These are phyloP conservation scores for Anolis apletophallus DNA, from an alignment of 2,797 vertebrate genomes.

Conservation along the genomic window DNA sequence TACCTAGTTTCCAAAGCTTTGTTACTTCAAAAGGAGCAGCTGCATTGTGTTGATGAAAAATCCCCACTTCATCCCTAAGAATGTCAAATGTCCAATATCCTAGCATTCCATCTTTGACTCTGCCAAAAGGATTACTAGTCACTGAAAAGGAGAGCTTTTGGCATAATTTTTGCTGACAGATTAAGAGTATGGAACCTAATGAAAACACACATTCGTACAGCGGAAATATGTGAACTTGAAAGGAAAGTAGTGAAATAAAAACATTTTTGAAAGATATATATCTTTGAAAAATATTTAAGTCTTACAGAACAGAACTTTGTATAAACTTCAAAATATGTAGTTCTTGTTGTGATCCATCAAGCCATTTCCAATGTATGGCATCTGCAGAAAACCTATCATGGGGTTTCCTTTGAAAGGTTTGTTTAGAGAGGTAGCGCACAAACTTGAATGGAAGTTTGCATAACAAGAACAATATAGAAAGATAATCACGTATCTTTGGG, in stretches of 20 bases:
- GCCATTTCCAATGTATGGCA: no score
- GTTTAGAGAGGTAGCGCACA: no score
- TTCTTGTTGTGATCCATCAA: no score
- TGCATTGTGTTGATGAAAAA: background rate
- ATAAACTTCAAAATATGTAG: background rate
- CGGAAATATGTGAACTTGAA: conserved; percentile 5
- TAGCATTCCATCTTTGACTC: conserved; percentile 39
- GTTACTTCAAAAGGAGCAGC: conserved; percentile 13
- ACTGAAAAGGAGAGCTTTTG: conserved; percentile 39
- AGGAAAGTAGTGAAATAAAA: background rate
- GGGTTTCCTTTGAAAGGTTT: no score
- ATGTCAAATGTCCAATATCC: conserved; percentile 51
- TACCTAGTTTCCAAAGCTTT: background rate
- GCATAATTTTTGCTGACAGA: conserved; percentile 50
- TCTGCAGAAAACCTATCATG: no score
- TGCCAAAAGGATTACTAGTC: conserved; percentile 44
- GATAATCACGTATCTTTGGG: background rate
- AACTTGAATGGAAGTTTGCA: background rate
- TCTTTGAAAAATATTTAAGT: background rate
- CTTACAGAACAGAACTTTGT: no score
- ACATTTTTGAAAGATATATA: background rate
- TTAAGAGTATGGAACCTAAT: conserved; percentile 37
- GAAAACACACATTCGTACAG: conserved; percentile 16
- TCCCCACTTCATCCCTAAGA: conserved; percentile 12
- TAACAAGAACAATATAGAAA: background rate